Percentiles rank a stretch among this genome's conserved stretches.
phyloP scores from a whole-genome alignment of 1,140 invertebrate species.

The Orchesella cincta region DNA sequence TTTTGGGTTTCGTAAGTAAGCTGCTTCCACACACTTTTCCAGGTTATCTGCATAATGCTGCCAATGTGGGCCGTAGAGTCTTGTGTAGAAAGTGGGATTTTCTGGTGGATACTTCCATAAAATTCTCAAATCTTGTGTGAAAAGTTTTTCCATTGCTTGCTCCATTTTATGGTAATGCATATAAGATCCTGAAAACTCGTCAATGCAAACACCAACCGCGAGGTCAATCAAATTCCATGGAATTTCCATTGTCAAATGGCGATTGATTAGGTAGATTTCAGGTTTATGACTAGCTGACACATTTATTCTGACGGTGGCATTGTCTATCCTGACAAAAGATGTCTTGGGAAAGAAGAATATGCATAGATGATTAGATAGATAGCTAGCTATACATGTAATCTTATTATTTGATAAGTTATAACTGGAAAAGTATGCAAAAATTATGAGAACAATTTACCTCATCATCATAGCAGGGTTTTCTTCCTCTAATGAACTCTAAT shows the following conservation, averaged over 20 bases:
- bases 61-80: conserved; percentile 33
- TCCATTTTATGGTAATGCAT: conserved; percentile 37
- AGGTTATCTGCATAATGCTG: conserved; percentile 19
- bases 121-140: conserved; percentile 25
- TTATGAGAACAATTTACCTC: background rate
- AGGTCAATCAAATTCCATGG: conserved; percentile 43
- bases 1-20: conserved; percentile 25
- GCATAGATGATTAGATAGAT: too few relatives aligned
- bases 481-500: background rate
- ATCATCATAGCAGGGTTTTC: background rate
- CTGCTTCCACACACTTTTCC: conserved; percentile 36
- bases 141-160: conserved; percentile 42
- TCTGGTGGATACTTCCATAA: conserved; percentile 27
- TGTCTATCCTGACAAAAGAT: too few relatives aligned
- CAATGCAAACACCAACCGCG: conserved; percentile 21
- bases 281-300: background rate
- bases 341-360: too few relatives aligned
- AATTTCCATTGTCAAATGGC: conserved; percentile 32
- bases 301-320: background rate
- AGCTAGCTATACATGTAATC: too few relatives aligned
- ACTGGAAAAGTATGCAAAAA: background rate
- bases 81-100: background rate
- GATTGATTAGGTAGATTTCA: background rate
- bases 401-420: too few relatives aligned
- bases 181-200: conserved; percentile 33